A percentile compares a stretch with the other conserved stretches of the same genome.
phyloP scores from a whole-genome alignment of 2,113 vertebrate genomes.

The Parus major region DNA sequence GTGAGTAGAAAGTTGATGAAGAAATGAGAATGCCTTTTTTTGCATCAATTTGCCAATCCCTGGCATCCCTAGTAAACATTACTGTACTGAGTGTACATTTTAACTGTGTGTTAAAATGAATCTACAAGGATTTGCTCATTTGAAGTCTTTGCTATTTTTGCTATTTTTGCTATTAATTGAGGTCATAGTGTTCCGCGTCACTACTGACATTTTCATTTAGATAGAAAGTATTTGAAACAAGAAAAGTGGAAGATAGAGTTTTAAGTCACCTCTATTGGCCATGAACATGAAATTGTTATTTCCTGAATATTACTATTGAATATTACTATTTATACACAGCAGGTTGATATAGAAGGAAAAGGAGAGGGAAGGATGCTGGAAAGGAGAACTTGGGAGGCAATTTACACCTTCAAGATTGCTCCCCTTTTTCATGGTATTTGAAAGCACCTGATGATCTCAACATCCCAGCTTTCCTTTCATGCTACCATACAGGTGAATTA shows the following conservation, averaged over 20 bases:
- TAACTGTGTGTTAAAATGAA: background rate
- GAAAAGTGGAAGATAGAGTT: background rate
- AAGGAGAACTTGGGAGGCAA: background rate
- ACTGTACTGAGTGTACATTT: background rate
- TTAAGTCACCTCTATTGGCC: background rate
- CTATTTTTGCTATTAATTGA: background rate
- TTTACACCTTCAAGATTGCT: background rate
- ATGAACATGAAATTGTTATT: background rate
- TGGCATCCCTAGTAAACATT: background rate
- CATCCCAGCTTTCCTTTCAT: background rate
- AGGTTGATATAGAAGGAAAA: background rate
- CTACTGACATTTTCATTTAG: background rate
- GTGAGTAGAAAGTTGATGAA: background rate
- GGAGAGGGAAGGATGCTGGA: background rate
- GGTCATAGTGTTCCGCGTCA: background rate
- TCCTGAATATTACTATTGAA: background rate
- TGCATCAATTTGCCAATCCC: background rate
- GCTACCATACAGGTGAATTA: background rate
- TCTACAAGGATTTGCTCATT: background rate
- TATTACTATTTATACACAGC: background rate
- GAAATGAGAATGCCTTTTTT: background rate
- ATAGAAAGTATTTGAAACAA: background rate
- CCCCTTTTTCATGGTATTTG: background rate
- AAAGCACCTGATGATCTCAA: background rate
- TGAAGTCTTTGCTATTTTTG: background rate